These are phyloP conservation scores for Mustela nigripes DNA, from an alignment of 2,113 vertebrate genomes.

Conservation along the genomic window DNA sequence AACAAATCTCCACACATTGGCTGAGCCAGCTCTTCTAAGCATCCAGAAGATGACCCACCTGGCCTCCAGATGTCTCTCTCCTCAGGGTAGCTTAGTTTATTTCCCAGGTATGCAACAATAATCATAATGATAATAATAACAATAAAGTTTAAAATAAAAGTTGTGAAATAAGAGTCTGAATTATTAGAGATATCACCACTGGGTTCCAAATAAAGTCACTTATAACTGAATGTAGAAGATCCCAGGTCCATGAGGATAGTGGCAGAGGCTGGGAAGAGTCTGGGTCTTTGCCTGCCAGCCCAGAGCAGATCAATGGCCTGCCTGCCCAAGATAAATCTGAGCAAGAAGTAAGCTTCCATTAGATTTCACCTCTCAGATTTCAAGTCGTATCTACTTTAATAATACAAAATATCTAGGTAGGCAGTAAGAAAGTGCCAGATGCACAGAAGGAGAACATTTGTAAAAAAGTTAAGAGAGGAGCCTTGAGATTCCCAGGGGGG, in stretches of 20 bases:
- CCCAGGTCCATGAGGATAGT: too few species aligned
- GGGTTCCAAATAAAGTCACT: neutral
- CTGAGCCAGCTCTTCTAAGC: neutral
- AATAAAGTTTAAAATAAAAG: neutral
- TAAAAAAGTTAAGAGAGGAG: neutral
- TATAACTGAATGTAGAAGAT: neutral
- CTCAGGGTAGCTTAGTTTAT: neutral
- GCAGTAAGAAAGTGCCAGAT: neutral
- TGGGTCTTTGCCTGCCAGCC: too few species aligned
- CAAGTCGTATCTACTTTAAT: neutral
- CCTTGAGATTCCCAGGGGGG: neutral
- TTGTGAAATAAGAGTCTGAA: neutral
- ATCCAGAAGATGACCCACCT: neutral
- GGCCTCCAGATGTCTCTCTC: neutral
- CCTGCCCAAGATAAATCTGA: neutral
- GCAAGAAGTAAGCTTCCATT: neutral
- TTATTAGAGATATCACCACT: neutral
- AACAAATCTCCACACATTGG: neutral
- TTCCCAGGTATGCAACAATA: neutral
- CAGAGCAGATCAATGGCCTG: too few species aligned
- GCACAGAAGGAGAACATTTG: neutral
- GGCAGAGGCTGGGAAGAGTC: neutral
- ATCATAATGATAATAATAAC: too few species aligned
- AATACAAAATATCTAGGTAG: neutral
- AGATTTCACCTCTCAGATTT: neutral